phyloP scores from a whole-genome alignment of 2,888 invertebrate genomes.

The Chaitophorus viminalis region DNA sequence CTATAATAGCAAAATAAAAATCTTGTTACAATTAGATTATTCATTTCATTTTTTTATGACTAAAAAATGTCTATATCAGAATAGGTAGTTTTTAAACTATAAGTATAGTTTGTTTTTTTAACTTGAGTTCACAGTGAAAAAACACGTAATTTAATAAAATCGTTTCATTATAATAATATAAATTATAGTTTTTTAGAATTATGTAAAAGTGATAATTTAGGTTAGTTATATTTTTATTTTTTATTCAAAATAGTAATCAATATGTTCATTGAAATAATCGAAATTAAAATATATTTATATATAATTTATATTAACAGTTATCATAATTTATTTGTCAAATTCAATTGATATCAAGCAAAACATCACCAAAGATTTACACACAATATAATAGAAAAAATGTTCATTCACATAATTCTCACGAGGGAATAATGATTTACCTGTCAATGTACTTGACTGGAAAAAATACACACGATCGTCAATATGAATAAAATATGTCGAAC shows the following conservation, averaged over 20 bases:
- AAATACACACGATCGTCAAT: slow-evolving; percentile 5
- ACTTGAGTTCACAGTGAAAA: too few species aligned
- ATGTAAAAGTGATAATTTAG: too few species aligned
- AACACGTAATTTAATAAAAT: too few species aligned
- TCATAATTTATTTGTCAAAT: background rate
- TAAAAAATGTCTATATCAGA: too few species aligned
- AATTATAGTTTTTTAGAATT: too few species aligned
- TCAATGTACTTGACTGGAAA: slow-evolving; percentile 19
- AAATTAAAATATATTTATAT: background rate
- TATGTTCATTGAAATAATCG: background rate
- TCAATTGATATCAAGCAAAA: slow-evolving; percentile 19
- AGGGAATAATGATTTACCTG: slow-evolving; percentile 47
- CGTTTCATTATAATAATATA: too few species aligned
- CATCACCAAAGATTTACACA: background rate
- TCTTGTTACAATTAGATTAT: too few species aligned
- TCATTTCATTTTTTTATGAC: too few species aligned
- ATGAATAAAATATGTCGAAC: slow-evolving; percentile 45
- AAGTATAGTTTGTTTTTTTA: too few species aligned
- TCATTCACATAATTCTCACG: slow-evolving; percentile 12
- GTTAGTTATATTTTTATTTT: background rate
- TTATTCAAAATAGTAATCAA: background rate
- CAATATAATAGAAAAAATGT: background rate
- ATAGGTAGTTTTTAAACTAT: too few species aligned
- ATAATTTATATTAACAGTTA: background rate
- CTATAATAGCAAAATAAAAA: too few species aligned